A percentile compares a stretch with the other conserved stretches of the same genome.
phyloP scores from a whole-genome alignment of 2,888 invertebrate genomes.

The Xestobium rufovillosum region DNA sequence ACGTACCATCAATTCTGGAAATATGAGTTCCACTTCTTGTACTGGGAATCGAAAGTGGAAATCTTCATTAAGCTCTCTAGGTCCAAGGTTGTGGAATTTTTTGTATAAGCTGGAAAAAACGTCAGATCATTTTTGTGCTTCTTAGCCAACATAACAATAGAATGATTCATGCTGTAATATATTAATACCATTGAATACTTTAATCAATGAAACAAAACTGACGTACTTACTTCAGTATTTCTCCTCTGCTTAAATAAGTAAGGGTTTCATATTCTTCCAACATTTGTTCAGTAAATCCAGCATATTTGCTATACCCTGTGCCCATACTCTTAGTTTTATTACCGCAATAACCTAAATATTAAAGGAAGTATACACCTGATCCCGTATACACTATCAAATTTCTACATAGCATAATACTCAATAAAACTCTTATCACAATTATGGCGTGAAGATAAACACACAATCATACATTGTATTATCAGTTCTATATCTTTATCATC shows the following conservation, averaged over 20 bases:
- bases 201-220: slow-evolving; percentile 10
- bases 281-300: slow-evolving; percentile 46
- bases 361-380: too few relatives aligned
- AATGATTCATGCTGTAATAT: slow-evolving; percentile 8
- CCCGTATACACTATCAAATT: too few relatives aligned
- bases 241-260: slow-evolving; percentile 54
- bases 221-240: slow-evolving; percentile 55
- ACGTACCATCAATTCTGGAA: slow-evolving; percentile 59
- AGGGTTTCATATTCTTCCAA: slow-evolving; percentile 54
- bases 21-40: slow-evolving; percentile 50
- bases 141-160: too few relatives aligned
- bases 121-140: too few relatives aligned
- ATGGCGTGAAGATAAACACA: too few relatives aligned
- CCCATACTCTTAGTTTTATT: too few relatives aligned
- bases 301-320: slow-evolving; percentile 43
- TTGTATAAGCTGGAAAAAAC: slow-evolving; percentile 49
- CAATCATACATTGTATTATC: too few relatives aligned
- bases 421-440: too few relatives aligned
- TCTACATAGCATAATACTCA: too few relatives aligned
- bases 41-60: slow-evolving; percentile 47
- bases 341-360: too few relatives aligned
- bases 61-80: slow-evolving; percentile 42
- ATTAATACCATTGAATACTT: slow-evolving; percentile 4
- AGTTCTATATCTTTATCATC: too few relatives aligned
- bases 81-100: slow-evolving; percentile 48